Percentiles rank a stretch among this genome's conserved stretches.
phyloP scores from a whole-genome alignment of 2,888 invertebrate species.

The Drosophila anceps region DNA sequence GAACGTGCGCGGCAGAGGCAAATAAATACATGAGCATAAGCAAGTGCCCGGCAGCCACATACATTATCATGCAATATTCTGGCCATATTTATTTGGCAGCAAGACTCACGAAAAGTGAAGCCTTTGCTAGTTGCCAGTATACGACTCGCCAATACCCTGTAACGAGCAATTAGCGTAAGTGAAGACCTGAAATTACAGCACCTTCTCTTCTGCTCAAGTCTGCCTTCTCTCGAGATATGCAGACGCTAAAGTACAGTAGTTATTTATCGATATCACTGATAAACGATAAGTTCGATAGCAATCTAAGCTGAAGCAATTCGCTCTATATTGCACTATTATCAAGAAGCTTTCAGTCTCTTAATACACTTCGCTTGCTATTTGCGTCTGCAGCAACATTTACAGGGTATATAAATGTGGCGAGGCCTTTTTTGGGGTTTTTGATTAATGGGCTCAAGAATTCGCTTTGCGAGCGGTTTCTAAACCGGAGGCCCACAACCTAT shows the following conservation, averaged over 20 bases:
- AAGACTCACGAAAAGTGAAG: slow-evolving; percentile 3
- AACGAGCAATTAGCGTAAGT: too few species aligned
- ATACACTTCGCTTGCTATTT: neutral
- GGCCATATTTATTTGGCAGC: slow-evolving; percentile 32
- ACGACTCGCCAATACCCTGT: neutral
- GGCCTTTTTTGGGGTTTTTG: slow-evolving; percentile 44
- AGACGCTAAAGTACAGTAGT: too few species aligned
- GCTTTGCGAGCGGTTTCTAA: slow-evolving; percentile 12
- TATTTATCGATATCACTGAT: neutral
- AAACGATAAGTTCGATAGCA: neutral
- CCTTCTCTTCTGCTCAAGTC: neutral
- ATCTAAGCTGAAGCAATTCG: neutral
- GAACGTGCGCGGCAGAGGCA: neutral
- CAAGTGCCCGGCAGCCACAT: slow-evolving; percentile 37
- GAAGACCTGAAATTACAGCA: too few species aligned
- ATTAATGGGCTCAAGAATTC: slow-evolving; percentile 56
- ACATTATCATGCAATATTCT: slow-evolving; percentile 53
- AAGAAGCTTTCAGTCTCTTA: neutral
- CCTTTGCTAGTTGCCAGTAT: neutral
- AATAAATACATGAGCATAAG: slow-evolving; percentile 10
- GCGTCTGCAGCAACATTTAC: neutral
- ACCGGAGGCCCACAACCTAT: slow-evolving; percentile 19
- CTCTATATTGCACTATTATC: neutral
- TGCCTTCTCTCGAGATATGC: neutral
- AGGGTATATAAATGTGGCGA: slow-evolving; percentile 16